These are phyloP conservation scores for Ectobius pallidus DNA, from an alignment of 2,888 invertebrate genomes.

Conservation along the genomic window DNA sequence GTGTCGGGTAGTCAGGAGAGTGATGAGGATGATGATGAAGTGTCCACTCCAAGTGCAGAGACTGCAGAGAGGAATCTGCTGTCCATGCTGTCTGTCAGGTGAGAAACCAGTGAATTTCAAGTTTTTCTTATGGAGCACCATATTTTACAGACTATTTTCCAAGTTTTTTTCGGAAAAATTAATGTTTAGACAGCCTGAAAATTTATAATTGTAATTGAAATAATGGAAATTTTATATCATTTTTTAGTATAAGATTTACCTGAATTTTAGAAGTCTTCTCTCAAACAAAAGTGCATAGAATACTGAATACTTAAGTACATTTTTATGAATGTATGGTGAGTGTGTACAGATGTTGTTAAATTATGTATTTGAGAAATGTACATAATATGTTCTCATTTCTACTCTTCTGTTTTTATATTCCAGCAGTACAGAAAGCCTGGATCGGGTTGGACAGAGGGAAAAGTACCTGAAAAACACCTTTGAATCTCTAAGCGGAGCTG, in stretches of 20 bases:
- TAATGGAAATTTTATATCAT: no score
- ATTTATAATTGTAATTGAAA: no score
- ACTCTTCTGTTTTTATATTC: conserved; percentile 43
- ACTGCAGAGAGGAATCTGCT: conserved; percentile 77
- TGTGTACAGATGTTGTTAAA: no score
- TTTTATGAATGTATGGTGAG: no score
- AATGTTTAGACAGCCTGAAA: background rate
- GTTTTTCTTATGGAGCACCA: background rate
- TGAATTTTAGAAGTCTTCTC: no score
- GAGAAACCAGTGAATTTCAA: conserved; percentile 56
- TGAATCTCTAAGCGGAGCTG: conserved; percentile 70
- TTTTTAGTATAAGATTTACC: no score
- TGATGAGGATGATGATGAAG: conserved; percentile 71
- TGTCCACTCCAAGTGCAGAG: conserved; percentile 82
- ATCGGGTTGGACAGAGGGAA: conserved; percentile 54
- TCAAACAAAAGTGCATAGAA: no score
- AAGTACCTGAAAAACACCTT: conserved; percentile 56
- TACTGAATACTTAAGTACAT: no score
- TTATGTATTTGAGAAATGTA: no score
- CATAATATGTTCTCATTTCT: no score
- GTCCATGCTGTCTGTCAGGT: conserved; percentile 75
- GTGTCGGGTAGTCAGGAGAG: conserved; percentile 69
- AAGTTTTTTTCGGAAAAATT: conserved; percentile 51
- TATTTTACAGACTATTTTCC: no score
- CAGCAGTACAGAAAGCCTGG: conserved; percentile 55